Base-by-base conservation (phyloP, 2,797 vertebrate genomes). In the Platalea minor region DNA sequence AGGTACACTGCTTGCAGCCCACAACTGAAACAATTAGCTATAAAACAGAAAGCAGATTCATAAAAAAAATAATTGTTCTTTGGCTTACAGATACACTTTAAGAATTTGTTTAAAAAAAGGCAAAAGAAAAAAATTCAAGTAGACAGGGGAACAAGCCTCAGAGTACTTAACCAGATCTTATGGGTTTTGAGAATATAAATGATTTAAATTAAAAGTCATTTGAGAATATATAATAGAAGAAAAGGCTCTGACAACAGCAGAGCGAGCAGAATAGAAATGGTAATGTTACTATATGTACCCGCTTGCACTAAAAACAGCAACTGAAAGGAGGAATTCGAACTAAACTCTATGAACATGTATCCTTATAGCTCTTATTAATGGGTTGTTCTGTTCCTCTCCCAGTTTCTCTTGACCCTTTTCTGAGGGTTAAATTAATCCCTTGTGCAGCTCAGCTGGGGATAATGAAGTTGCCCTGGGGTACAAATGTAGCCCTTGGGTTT, bases 351-450 rank as follows among this genome's bases (percentile, higher is more conserved):
- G 23, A 63, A n/a, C 41, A 13, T 77, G 25, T 56, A 45, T 89
- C 77, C 75, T 72, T 77, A 46, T 11, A 85, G 61, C 61, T 91
- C 29, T 85, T 83, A 54, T 46, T 95, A 89, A 88, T 91, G 61
- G 35, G 5, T 39, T 60, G 39, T 89, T 91, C 75, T 64, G 28
- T 70, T 92, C 67, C 54, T 84, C 79, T 86, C 65, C 39, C 37
- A 45, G 63, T 61, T 94, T 96, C 72, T 85, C 81, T 65, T 94
- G 78, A 94, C 86, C 65, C 81, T 92, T 89, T 89, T 76, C 72
- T 81, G 53, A 68, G 81, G 81, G 89, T 95, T 95, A 95, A 84
- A 96, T 96, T 89, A 96, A 81, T 93, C 81, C 86, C 81, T 83
- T 68, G 86, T 78, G 64, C 72, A 72, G 64, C 84, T 92, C 56